A percentile compares a stretch with the other conserved stretches of the same genome.
These are phyloP conservation scores for Cryptocheilus praepositus DNA, from an alignment of 2,888 invertebrate species.

Conservation along the genomic window DNA sequence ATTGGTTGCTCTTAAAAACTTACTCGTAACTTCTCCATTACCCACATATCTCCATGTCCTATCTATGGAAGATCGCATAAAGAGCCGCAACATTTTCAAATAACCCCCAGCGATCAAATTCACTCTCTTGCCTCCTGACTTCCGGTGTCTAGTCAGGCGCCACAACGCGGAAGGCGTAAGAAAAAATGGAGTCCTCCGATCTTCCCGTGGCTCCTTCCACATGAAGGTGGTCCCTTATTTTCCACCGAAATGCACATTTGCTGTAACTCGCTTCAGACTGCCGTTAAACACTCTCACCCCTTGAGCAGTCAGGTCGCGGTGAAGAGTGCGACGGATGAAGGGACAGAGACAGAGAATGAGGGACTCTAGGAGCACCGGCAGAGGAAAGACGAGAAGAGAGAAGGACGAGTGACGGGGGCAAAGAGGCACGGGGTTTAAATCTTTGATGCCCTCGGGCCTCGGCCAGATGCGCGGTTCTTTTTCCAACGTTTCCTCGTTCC, in stretches of 20 bases:
- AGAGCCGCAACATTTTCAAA: too few relatives aligned
- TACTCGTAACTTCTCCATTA: too few relatives aligned
- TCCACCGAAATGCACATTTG: conserved; percentile 52
- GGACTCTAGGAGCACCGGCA: conserved; percentile 21
- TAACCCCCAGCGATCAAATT: too few relatives aligned
- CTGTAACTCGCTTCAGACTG: conserved; percentile 49
- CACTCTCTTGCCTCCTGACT: too few relatives aligned
- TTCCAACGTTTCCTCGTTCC: conserved; percentile 26
- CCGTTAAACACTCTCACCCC: conserved; percentile 42
- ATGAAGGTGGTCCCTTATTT: conserved; percentile 14
- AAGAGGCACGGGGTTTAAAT: conserved; percentile 53
- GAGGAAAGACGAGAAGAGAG: not conserved
- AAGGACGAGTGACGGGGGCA: conserved; percentile 28
- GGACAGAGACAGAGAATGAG: conserved; percentile 21
- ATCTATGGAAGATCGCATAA: too few relatives aligned
- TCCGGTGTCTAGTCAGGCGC: too few relatives aligned
- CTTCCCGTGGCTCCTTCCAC: too few relatives aligned
- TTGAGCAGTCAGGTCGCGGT: too few relatives aligned
- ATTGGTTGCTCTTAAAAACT: too few relatives aligned
- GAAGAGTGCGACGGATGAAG: conserved; percentile 22
- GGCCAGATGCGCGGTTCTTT: conserved; percentile 34
- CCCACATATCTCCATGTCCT: too few relatives aligned
- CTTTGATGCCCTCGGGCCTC: conserved; percentile 56
- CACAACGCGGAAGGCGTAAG: too few relatives aligned
- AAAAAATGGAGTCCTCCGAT: too few relatives aligned